Conservation (phyloP, 1,140 invertebrate species). For the Theocolax elegans region DNA sequence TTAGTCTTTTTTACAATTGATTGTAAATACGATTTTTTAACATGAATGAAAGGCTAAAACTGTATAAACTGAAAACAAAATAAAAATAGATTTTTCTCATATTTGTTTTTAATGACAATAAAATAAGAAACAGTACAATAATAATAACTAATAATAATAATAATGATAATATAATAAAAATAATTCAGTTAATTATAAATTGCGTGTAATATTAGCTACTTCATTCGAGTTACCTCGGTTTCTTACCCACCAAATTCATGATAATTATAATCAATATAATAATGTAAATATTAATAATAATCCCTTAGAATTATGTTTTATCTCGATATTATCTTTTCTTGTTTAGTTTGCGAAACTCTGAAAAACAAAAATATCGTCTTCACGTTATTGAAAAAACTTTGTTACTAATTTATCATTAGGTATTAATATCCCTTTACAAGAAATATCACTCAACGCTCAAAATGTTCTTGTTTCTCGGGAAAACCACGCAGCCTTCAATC, state of each 20-base stretch:
- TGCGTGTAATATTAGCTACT: slow-evolving; percentile 46
- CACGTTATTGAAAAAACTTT: slow-evolving; percentile 59
- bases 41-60: slow-evolving; percentile 25
- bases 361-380: slow-evolving; percentile 61
- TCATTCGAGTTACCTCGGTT: slow-evolving; percentile 44
- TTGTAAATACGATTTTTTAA: slow-evolving; percentile 38
- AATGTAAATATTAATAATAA: slow-evolving; percentile 60
- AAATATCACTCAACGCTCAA: slow-evolving; percentile 47
- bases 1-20: slow-evolving; percentile 35
- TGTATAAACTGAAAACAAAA: slow-evolving; percentile 43
- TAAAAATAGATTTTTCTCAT: slow-evolving; percentile 49
- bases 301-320: slow-evolving; percentile 44
- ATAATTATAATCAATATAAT: slow-evolving; percentile 60
- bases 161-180: slow-evolving; percentile 61
- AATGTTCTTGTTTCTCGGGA: slow-evolving; percentile 37
- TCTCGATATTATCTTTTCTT: slow-evolving; percentile 43
- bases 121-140: slow-evolving; percentile 66
- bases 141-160: slow-evolving; percentile 56
- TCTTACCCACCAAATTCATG: slow-evolving; percentile 59
- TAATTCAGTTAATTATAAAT: slow-evolving; percentile 60
- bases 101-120: slow-evolving; percentile 64
- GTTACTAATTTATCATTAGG: slow-evolving; percentile 55
- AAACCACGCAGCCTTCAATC: slow-evolving; percentile 41
- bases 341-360: slow-evolving; percentile 51
- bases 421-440: slow-evolving; percentile 58